Evolutionary conservation across 1,140 invertebrate species (phyloP), one percentile per base, ranked within the genome.

Genomic region (Aphelinus atriplicis): DNA sequence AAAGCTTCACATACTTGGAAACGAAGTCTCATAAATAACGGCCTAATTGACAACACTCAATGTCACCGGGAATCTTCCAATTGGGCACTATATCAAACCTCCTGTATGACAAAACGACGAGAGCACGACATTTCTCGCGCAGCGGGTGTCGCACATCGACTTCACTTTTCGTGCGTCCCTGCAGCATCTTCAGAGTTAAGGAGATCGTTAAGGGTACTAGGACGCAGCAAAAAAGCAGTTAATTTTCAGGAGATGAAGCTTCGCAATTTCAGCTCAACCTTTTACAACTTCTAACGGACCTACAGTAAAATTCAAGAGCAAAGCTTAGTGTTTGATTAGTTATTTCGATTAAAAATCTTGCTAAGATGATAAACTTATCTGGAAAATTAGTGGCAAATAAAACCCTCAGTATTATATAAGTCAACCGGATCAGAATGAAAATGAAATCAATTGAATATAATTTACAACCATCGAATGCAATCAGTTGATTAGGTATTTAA

Each of bases 271-370:
- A 47, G 0, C 53, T 3, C 10, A 10, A 50, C 45, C 48, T 53
- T 70, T 56, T 63, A 67, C 55, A 67, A 42, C 43, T 50, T 57
- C 46, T 73, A 73, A 73, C 45, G 63, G 63, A 51, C 61, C 26
- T 26, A 55, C 60, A 26, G 26, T 26, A 26, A 26, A 26, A 26
- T 26, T 26, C 26, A 26, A 26, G 26, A 26, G 26, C 26, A 26
- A 26, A 26, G 26, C 26, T 26, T 26, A 26, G 26, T 26, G 26
- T 26, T 26, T 26, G 26, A 26, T 26, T 26, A 26, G 26, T 26
- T 26, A 26, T 26, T 26, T 26, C 26, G 26, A 26, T 26, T 26
- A 26, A 26, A 26, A 26, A 26, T 26, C 26, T 26, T 26, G 26
- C 26, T 26, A 26, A 26, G 26, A 26, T 26, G 26, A 26, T 26